Evolutionary conservation across 2,113 vertebrate genomes (phyloP).

Genomic region (Epinephelus moara): DNA sequence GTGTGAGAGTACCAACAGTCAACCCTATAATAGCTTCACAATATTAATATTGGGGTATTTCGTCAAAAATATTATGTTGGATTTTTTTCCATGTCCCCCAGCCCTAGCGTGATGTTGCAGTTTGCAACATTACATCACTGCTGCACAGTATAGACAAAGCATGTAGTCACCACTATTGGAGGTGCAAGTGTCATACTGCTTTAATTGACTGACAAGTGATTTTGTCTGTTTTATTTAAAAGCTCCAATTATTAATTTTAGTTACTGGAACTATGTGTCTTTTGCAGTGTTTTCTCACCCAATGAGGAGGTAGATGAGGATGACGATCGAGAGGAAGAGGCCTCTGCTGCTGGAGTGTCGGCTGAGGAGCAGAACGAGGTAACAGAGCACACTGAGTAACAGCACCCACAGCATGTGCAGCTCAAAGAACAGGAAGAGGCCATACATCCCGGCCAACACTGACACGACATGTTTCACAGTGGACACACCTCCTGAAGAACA

Average conservation of each 20-base stretch:
- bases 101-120: too few relatives aligned
- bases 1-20: too few relatives aligned
- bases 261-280: not conserved
- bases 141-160: not conserved
- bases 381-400: constrained; percentile 88
- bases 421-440: constrained; percentile 91
- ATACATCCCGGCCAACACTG: constrained; percentile 85
- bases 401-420: constrained; percentile 91
- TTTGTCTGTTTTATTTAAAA: not conserved
- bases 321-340: constrained; percentile 88
- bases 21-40: too few relatives aligned
- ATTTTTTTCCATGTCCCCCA: too few relatives aligned
- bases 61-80: too few relatives aligned
- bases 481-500: constrained; percentile 77
- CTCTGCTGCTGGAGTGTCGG: constrained; percentile 84
- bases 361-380: constrained; percentile 90
- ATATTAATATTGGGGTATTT: too few relatives aligned
- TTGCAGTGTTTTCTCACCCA: constrained; percentile 81
- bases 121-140: too few relatives aligned
- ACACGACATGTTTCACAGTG: constrained; percentile 88
- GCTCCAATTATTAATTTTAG: not conserved
- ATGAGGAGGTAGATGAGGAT: constrained; percentile 92
- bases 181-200: too few relatives aligned
- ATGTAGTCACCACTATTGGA: not conserved
- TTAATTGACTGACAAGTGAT: too few relatives aligned